A percentile compares a stretch with the other conserved stretches of the same genome.
Evolutionary conservation across 2,797 vertebrate species (phyloP).

Genomic region (Coracias cyanogaster): DNA sequence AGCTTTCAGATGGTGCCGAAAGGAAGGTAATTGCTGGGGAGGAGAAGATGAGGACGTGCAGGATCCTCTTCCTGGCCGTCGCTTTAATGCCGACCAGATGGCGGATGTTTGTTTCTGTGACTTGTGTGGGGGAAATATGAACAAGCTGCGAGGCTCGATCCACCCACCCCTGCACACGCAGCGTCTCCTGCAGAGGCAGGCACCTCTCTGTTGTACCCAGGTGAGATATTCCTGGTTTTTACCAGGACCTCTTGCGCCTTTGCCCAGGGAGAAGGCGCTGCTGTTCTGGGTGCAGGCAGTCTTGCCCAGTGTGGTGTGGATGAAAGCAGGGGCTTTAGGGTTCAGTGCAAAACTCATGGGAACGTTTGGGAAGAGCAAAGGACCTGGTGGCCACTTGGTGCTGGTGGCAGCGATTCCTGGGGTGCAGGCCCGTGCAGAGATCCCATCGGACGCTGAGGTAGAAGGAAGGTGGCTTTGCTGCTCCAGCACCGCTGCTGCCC

Average conservation of each 20-base stretch:
- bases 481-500: neutral
- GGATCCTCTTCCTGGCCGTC: slow-evolving; percentile 20
- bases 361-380: neutral
- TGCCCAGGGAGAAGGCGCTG: neutral
- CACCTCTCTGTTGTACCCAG: neutral
- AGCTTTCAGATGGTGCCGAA: neutral
- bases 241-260: neutral
- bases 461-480: neutral
- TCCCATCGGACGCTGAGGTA: rapidly evolving
- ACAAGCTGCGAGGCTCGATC: slow-evolving; percentile 32
- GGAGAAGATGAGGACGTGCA: slow-evolving; percentile 12
- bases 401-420: rapidly evolving
- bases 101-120: slow-evolving; percentile 51
- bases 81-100: slow-evolving; percentile 38
- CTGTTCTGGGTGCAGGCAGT: neutral
- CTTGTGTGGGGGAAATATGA: neutral
- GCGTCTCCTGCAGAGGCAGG: neutral
- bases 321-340: neutral
- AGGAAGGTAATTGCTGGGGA: slow-evolving; percentile 16
- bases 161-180: neutral
- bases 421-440: rapidly evolving
- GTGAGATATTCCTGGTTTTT: neutral
- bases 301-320: rapidly evolving
- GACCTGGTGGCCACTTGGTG: neutral
- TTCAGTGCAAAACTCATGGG: neutral